A percentile compares a stretch with the other conserved stretches of the same genome.
Conservation (phyloP, 2,888 invertebrate genomes). For the Mimumesa dahlbomi region DNA sequence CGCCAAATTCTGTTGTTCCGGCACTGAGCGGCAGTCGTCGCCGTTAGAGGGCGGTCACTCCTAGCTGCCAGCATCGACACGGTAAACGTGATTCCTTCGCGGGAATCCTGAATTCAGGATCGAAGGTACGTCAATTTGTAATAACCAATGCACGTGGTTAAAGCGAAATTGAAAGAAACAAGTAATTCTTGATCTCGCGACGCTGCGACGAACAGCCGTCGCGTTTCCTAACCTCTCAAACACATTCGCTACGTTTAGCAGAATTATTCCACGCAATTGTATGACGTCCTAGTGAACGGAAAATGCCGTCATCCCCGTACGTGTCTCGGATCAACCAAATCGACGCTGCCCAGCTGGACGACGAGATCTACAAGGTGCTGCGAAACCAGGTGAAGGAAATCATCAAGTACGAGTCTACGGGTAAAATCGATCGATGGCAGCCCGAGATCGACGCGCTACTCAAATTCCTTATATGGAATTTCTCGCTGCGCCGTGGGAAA, state of each 20-base stretch:
- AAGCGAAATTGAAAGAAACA: too few species aligned
- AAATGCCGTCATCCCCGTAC: conserved; percentile 68
- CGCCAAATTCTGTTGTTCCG: too few species aligned
- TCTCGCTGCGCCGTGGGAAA: conserved; percentile 85
- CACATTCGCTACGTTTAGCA: too few species aligned
- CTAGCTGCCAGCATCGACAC: too few species aligned
- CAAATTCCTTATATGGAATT: conserved; percentile 86
- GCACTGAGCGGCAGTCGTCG: too few species aligned
- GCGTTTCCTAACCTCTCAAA: background rate
- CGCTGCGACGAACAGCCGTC: conserved; percentile 12
- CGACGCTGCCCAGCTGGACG: conserved; percentile 90
- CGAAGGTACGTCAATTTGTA: conserved; percentile 44
- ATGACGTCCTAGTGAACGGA: background rate
- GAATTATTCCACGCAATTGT: too few species aligned
- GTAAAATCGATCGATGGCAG: conserved; percentile 79
- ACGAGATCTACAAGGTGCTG: conserved; percentile 88
- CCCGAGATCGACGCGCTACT: conserved; percentile 88
- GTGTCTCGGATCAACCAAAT: conserved; percentile 82
- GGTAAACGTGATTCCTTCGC: conserved; percentile 54
- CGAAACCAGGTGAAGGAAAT: conserved; percentile 85
- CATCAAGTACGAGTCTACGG: conserved; percentile 83
- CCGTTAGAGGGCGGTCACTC: conserved; percentile 47
- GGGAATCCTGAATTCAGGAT: conserved; percentile 46
- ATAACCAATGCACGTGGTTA: too few species aligned
- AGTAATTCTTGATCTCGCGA: too few species aligned